Evolutionary conservation across 2,113 vertebrate species (phyloP).

Genomic region (Corythornis cristatus): DNA sequence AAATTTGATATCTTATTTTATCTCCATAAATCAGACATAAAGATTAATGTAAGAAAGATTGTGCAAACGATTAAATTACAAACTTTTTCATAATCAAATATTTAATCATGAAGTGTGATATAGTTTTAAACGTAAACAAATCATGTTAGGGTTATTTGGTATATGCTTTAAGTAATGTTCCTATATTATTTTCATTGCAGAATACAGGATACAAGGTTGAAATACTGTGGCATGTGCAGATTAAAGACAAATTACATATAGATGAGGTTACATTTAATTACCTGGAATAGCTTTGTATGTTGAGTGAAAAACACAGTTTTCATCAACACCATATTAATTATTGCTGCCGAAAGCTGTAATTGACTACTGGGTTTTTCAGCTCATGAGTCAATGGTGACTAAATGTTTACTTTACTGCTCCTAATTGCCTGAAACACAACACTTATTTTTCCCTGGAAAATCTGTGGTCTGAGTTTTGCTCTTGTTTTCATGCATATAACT

Average conservation of each 20-base stretch:
- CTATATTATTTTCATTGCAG: slow-evolving; percentile 17
- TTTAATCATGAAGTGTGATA: slow-evolving; percentile 29
- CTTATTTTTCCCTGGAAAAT: slow-evolving; percentile 67
- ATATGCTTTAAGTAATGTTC: slow-evolving; percentile 9
- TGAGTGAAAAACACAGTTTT: slow-evolving; percentile 68
- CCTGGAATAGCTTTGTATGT: slow-evolving; percentile 57
- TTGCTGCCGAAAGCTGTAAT: slow-evolving; percentile 68
- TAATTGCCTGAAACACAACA: slow-evolving; percentile 70
- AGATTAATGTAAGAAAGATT: background rate
- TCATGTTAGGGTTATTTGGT: background rate
- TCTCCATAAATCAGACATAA: background rate
- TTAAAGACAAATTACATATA: slow-evolving; percentile 51
- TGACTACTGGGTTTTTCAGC: slow-evolving; percentile 67
- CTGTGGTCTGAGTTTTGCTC: slow-evolving; percentile 48
- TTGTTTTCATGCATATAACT: slow-evolving; percentile 34
- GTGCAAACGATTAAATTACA: slow-evolving; percentile 36
- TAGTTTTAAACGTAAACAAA: slow-evolving; percentile 28
- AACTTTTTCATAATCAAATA: slow-evolving; percentile 14
- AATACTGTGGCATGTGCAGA: slow-evolving; percentile 13
- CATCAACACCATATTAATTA: slow-evolving; percentile 67
- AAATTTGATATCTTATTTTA: slow-evolving; percentile 27
- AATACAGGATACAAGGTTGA: slow-evolving; percentile 10
- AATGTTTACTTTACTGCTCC: slow-evolving; percentile 62
- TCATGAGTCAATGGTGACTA: slow-evolving; percentile 78
- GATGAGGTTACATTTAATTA: slow-evolving; percentile 62